phyloP scores from a whole-genome alignment of 2,113 vertebrate genomes.

The Reinhardtius hippoglossoides region DNA sequence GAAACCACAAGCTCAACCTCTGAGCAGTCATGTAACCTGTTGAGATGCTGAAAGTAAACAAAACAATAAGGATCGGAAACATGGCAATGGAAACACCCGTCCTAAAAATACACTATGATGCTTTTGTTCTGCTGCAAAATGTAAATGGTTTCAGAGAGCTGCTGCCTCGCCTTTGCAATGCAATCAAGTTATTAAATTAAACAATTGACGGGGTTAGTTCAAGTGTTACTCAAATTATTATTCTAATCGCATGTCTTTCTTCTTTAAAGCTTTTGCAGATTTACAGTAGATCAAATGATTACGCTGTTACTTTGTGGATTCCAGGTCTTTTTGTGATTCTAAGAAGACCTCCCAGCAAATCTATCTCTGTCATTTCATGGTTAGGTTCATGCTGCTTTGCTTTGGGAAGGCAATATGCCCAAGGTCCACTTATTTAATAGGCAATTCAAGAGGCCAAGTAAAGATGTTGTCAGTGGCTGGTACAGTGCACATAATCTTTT shows the following conservation, averaged over 20 bases:
- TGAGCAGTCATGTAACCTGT: neutral
- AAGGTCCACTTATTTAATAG: neutral
- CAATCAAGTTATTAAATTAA: conserved; percentile 8
- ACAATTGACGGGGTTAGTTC: neutral
- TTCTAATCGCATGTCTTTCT: neutral
- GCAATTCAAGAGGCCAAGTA: neutral
- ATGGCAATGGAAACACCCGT: neutral
- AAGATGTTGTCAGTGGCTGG: neutral
- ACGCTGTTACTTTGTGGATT: too few relatives aligned
- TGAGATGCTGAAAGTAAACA: conserved; percentile 14
- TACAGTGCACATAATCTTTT: neutral
- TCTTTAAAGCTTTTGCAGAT: neutral
- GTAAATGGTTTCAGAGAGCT: neutral
- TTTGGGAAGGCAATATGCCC: neutral
- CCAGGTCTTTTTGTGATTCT: neutral
- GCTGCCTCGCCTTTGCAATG: neutral
- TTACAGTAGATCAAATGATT: neutral
- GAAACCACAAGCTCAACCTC: conserved; percentile 25
- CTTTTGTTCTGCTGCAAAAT: neutral
- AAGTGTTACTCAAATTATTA: neutral
- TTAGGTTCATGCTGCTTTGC: neutral
- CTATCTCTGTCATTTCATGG: neutral
- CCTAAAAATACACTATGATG: neutral
- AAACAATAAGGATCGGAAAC: neutral
- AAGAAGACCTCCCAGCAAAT: neutral